Evolutionary conservation across 2,888 invertebrate species (phyloP), one percentile per base, ranked within the genome.

Genomic region (Acleris sparsana): DNA sequence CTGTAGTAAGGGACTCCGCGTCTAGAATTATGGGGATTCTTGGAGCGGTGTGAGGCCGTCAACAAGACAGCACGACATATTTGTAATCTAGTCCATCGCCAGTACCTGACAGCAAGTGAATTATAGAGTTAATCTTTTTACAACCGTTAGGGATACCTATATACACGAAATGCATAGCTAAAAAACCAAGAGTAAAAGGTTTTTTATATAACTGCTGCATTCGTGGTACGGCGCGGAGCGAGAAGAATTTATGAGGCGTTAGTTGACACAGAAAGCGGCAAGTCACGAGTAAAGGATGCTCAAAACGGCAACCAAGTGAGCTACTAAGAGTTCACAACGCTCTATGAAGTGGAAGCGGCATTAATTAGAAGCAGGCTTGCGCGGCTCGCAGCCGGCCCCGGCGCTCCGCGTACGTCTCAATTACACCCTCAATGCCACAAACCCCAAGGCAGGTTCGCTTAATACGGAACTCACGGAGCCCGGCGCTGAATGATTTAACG

Each of bases 351-450:
- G 61, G 61, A 57, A 57, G 61, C 51, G 48, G 56, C 62, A 62
- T 66, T 66, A 51, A 66, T 66, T 66, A 66, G 56, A 56, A 62
- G 55, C 55, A 44, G 60, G 44, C 60, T 55, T 43, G 65, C 60
- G 60, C 49, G 65, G 55, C 53, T 39, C 59, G 53, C 46, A 39
- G 33, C 51, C 33, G 25, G 22, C 57, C 22, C 44, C 33, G 18
- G 59, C 48, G 44, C 39, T 13, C 48, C 29, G 18, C 57, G 53
- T 33, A 20, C 44, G 20, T 16, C 49, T 20, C 48, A 55, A 55
- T 65, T 55, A 39, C 39, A 39, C 39, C 39, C 39, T 39, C 39
- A 39, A 1, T 39, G 39, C 39, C 39, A 39, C 39, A 13, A 39
- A 13, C 39, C 39, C 39, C 39, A 4, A 11, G 39, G 39, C 39